Percentiles rank a stretch among this genome's conserved stretches.
These are phyloP conservation scores for Dipodomys ordii DNA, from an alignment of 2,113 vertebrate species.

Conservation along the genomic window DNA sequence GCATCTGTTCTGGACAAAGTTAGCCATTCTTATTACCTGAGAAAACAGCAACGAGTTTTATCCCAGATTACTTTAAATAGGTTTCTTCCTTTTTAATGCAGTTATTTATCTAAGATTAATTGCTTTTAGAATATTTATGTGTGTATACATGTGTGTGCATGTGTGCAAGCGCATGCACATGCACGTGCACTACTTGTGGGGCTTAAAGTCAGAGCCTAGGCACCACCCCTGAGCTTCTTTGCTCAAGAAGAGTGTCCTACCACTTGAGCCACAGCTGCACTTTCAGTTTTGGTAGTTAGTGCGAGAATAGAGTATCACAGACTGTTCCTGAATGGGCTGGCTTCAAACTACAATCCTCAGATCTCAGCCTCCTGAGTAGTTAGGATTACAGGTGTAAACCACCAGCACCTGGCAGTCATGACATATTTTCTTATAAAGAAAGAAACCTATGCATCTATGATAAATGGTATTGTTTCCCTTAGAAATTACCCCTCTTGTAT, in stretches of 20 bases:
- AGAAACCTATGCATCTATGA: not conserved
- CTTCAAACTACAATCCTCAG: no score
- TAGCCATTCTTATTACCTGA: conserved; percentile 67
- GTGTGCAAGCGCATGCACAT: not conserved
- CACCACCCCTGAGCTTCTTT: no score
- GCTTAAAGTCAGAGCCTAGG: no score
- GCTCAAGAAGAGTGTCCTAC: no score
- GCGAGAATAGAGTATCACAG: no score
- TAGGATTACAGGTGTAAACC: no score
- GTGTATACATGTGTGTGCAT: not conserved
- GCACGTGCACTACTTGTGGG: no score
- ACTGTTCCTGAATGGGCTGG: no score
- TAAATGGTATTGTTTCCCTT: conserved; percentile 42
- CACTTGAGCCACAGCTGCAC: no score
- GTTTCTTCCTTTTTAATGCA: not conserved
- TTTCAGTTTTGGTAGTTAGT: no score
- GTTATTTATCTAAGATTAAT: conserved; percentile 18
- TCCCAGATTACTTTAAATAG: not conserved
- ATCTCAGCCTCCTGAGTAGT: no score
- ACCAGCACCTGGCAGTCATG: no score
- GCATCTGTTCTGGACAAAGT: conserved; percentile 79
- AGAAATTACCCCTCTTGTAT: not conserved
- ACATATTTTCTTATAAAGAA: not conserved
- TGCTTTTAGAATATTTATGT: not conserved
- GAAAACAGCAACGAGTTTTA: conserved; percentile 59